These are phyloP conservation scores for Plutella xylostella DNA, from an alignment of 2,888 invertebrate genomes.

Conservation along the genomic window DNA sequence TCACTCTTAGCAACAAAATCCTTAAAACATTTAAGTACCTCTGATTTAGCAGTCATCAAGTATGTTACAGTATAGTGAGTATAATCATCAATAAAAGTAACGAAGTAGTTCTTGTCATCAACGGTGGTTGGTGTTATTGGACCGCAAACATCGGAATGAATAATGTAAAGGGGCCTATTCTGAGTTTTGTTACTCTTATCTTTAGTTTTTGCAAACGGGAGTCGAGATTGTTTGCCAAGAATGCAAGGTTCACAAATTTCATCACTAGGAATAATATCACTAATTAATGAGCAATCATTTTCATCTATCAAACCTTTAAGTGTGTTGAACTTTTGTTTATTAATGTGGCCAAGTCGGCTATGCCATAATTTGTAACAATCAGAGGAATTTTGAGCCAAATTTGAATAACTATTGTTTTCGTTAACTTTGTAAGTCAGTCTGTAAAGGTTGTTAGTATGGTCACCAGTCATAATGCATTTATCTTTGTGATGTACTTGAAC, in stretches of 20 bases:
- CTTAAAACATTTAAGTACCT: neutral
- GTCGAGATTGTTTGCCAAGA: conserved; percentile 30
- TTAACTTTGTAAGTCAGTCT: conserved; percentile 12
- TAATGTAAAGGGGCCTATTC: conserved; percentile 12
- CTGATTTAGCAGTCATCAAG: neutral
- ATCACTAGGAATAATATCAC: conserved; percentile 16
- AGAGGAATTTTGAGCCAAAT: too few species aligned
- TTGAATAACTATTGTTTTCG: too few species aligned
- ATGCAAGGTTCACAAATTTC: conserved; percentile 31
- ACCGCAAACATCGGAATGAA: conserved; percentile 30
- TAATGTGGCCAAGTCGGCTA: conserved; percentile 25
- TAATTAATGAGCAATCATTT: conserved; percentile 16
- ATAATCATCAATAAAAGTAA: neutral
- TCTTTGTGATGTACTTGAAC: conserved; percentile 14
- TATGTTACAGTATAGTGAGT: neutral
- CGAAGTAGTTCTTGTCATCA: conserved; percentile 26
- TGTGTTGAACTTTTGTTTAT: conserved; percentile 20
- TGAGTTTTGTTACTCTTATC: neutral
- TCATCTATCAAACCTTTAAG: conserved; percentile 15
- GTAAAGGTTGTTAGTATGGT: conserved; percentile 12
- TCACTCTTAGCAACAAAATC: neutral
- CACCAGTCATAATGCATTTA: conserved; percentile 14
- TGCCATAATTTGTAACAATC: conserved; percentile 26
- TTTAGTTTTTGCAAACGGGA: conserved; percentile 23
- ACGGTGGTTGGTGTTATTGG: conserved; percentile 28